Base-by-base conservation (phyloP, 2,797 vertebrate species). In the Prionace glauca region DNA sequence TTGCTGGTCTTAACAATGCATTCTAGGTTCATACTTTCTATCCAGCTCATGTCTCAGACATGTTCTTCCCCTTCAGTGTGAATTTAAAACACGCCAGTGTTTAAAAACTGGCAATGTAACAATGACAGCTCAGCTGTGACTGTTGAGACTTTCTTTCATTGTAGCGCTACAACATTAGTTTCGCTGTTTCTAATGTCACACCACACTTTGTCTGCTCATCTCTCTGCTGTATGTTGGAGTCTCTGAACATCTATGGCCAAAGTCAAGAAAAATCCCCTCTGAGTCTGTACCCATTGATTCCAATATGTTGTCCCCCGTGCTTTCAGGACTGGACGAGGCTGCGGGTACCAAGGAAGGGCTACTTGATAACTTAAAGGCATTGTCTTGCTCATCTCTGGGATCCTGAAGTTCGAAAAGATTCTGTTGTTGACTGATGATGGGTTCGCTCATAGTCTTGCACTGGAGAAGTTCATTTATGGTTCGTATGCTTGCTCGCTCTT, bases 221-320 rank as follows among this genome's bases (percentile, higher is more conserved):
- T 98, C 97, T 65, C 97, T 97, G 50, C 97, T 96, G 95, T 98
- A 98, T 0, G 97, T 97, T 1, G 98, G 97, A 0, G 98, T 96
- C 95, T 98, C 98, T 0, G 98, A 98, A 96, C 98, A 97, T 95
- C 98, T 98, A 96, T 98, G 98, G 88, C 98, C 98, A 96, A 99
- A 99, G 97, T 99, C 98, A 95, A 99, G 99, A 97, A 99, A 99
- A 97, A 99, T 99, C 50, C 99, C 99, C 12, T 99, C 99, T 0
- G 98, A 98, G 96, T 99, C 98, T 0, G 99, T 99, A 97, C 99
- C 98, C 0, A 98, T 98, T 0, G 99, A 99, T 96, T 99, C 99
- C 95, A 99, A 97, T 96, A 98, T 98, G 97, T 98, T 98, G 97
- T 99, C 98, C 87, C 99, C 98, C 96, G 99, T 98, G 96, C 98